A percentile compares a stretch with the other conserved stretches of the same genome.
These are phyloP conservation scores for Physocephala rufipes DNA, from an alignment of 2,888 invertebrate genomes.

Conservation along the genomic window DNA sequence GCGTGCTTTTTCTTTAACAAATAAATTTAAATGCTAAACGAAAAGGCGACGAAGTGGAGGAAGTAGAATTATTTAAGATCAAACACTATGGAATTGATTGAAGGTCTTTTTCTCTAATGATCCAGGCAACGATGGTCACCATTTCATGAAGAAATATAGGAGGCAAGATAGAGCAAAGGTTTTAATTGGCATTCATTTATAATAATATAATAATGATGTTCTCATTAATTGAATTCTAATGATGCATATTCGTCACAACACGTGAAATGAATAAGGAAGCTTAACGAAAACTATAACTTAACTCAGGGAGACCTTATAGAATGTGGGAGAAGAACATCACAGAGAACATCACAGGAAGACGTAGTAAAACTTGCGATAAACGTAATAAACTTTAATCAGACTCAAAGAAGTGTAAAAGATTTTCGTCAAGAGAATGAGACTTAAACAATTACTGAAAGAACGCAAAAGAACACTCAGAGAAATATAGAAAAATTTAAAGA, in stretches of 20 bases:
- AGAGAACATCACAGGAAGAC: too few relatives aligned
- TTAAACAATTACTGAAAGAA: too few relatives aligned
- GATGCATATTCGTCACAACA: background rate
- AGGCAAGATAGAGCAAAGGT: too few relatives aligned
- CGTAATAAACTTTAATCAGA: too few relatives aligned
- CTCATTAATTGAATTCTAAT: background rate
- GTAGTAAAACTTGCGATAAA: too few relatives aligned
- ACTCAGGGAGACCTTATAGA: background rate
- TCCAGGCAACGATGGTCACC: background rate
- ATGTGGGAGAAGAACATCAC: background rate
- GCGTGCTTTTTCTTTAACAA: conserved; percentile 17
- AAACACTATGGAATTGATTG: conserved; percentile 3
- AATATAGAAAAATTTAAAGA: too few relatives aligned
- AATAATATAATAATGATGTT: background rate
- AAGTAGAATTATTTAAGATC: conserved; percentile 10
- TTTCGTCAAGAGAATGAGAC: too few relatives aligned
- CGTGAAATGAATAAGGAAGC: background rate
- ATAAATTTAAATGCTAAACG: conserved; percentile 12
- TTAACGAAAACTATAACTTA: background rate
- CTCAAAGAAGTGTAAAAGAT: too few relatives aligned
- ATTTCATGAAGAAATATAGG: background rate
- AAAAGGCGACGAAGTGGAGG: background rate
- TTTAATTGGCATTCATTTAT: too few relatives aligned
- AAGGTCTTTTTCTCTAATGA: conserved; percentile 24
- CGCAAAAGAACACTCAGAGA: too few relatives aligned